Conservation (phyloP, 2,113 vertebrate genomes). For the Orientallactaga bullata region DNA sequence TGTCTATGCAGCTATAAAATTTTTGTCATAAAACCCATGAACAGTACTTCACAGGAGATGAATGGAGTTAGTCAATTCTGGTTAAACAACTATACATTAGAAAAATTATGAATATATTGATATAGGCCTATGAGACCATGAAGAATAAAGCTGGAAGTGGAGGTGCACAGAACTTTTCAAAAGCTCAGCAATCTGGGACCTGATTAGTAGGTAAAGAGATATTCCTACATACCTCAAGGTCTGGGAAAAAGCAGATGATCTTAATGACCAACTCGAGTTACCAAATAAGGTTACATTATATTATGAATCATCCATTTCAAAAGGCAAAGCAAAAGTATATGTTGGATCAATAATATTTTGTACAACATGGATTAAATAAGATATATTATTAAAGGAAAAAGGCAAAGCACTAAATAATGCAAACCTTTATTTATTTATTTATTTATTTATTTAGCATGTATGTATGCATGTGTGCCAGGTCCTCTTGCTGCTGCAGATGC, state of each 20-base stretch:
- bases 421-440: background rate
- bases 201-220: constrained; percentile 36
- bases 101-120: constrained; percentile 8
- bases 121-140: background rate
- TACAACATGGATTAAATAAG: too few relatives aligned
- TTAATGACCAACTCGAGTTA: constrained; percentile 55
- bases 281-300: constrained; percentile 21
- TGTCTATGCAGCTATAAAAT: background rate
- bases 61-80: background rate
- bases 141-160: constrained; percentile 12
- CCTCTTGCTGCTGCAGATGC: too few relatives aligned
- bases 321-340: background rate
- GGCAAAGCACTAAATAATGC: background rate
- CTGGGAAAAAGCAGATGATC: constrained; percentile 28
- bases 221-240: background rate
- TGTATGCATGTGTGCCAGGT: too few relatives aligned
- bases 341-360: background rate
- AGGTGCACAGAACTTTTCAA: constrained; percentile 28
- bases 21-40: background rate
- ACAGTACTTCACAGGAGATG: constrained; percentile 27
- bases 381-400: too few relatives aligned
- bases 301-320: constrained; percentile 54
- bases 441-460: too few relatives aligned
- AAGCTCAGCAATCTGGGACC: background rate
- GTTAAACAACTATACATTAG: background rate